Evolutionary conservation across 2,113 vertebrate genomes (phyloP), one percentile per base, ranked within the genome.

Genomic region (Rhadina sibilatrix): DNA sequence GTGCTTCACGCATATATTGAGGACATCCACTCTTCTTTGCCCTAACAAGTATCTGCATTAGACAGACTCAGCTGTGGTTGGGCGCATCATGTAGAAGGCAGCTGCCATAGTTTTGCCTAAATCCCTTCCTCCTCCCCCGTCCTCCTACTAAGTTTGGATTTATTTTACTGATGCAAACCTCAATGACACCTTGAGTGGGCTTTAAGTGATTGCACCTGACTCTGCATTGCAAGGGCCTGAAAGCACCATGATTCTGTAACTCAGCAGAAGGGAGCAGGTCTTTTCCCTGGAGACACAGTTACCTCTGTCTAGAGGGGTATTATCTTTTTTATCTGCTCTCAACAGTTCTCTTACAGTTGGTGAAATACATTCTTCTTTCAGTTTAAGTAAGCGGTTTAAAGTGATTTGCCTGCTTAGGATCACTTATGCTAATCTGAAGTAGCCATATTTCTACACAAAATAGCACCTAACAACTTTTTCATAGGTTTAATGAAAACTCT

Each of bases 61-160:
- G 28, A 21, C 10, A 50, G 50, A 19, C 17, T 8, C 53, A 10
- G 6, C 4, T 49, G 31, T 40, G 11, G 5, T 8, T 46, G 21
- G 28, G 15, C 64, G 33, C 33, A 72, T 59, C 31, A 12, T 13
- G 19, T 21, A 69, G 31, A 25, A 77, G 5, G 30, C 15, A 95
- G 16, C 27, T 49, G 33, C 27, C 35, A 13, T 35, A 52, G 21
- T 57, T 93, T 82, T 54, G 25, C 25, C 11, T 66, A n/a, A 88
- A 54, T 18, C 30, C 27, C 16, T 16, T 47, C 25, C 4, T 23
- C 15, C 18, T 8, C 14, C 15, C 1, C 3, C 0, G 0, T 12
- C 21, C 16, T 47, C 21, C n/a, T 15, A 47, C 25, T 0, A 1
- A 63, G 3, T 38, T 20, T 66, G 38, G 33, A 37, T 85, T 75